Base-by-base conservation (phyloP, 2,113 vertebrate genomes). In the Cyprinus carpio region DNA sequence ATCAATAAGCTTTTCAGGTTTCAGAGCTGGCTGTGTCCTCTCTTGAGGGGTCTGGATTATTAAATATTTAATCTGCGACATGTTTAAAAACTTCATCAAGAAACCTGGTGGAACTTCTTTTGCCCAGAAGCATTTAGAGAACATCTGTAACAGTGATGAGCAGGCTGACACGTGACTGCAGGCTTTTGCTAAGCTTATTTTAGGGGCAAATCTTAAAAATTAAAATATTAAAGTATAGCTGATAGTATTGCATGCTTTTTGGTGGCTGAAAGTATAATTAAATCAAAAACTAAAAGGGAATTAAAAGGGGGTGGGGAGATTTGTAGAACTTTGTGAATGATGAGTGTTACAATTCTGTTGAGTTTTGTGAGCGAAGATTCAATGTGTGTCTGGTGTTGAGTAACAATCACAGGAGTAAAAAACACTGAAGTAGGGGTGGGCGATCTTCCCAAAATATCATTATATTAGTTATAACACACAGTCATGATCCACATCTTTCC, bases 51-150 rank as follows among this genome's bases (percentile, higher is more conserved):
- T 67, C n/a, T 31, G 43, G 25, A 67, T 51, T 31, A 65, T 49
- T 67, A 81, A 51, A 49, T 64, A 16, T 67, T 67, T 49, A 18
- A 81, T 67, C n/a, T 49, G 16, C 43, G 40, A 65, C 43, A 43
- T 27, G 20, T 81, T 6, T 51, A 54, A 18, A 27, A 75, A 9
- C 20, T 72, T 65, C 11, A 65, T 65, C 34, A 72, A 40, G 34
- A 79, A 78, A 79, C 4, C 37, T 81, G 58, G 58, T 81, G 15
- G n/a, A 37, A 49, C 37, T 31, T 49, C n/a, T 64, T 46, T 62
- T 80, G 78, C 56, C 58, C 40, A 51, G 79, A 81, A 51, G 5
- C 58, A 23, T 78, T 78, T 56, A 56, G 49, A 77, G 75, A 60
- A 37, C 6, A 78, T 49, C 62, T 67, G 25, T 20, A 65, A 81